Evolutionary conservation across 2,113 vertebrate genomes (phyloP), one percentile per base, ranked within the genome.

Genomic region (Zootoca vivipara): DNA sequence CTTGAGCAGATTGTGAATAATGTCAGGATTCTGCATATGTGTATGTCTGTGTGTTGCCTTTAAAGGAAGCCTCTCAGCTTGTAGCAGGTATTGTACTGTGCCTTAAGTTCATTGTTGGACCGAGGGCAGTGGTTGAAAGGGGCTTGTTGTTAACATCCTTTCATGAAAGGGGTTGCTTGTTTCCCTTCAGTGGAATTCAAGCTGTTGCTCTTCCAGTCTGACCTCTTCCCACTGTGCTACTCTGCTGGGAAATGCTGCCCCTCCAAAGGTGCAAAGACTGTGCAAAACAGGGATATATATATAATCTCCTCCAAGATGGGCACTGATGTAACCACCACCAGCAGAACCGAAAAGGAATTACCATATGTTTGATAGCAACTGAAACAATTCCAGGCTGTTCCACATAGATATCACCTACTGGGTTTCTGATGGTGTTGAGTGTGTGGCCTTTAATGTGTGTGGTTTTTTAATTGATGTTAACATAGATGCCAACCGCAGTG

Each of bases 161-260:
- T 40, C 46, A 58, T 82, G 62, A 83, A 86, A 86, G 72, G 30
- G 42, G 22, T 26, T 78, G 72, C 42, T 82, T 90, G 79, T 90
- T 86, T 86, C 73, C 20, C 52, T 78, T 62, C 28, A 62, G 85
- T 35, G 15, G 46, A 83, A 69, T 83, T 62, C 24, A 73, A 78
- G 67, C 42, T 33, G 2, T 28, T 30, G 2, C 24, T 69, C 5
- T 83, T 70, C 42, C 65, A 72, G 65, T 28, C 73, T 78, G 46
- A 70, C 79, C 79, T 62, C 78, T 90, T 62, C 64, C 62, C 62
- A 35, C 62, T 42, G 13, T 42, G 64, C 35, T 86, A n/a, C 73
- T 78, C 24, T 67, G 58, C 26, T 77, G 62, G 78, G 40, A 89
- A 85, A 33, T 16, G 18, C 56, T 65, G 78, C 2, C 67, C 28